Evolutionary conservation across 2,888 invertebrate species (phyloP).

Genomic region (Andrena trimmerana): DNA sequence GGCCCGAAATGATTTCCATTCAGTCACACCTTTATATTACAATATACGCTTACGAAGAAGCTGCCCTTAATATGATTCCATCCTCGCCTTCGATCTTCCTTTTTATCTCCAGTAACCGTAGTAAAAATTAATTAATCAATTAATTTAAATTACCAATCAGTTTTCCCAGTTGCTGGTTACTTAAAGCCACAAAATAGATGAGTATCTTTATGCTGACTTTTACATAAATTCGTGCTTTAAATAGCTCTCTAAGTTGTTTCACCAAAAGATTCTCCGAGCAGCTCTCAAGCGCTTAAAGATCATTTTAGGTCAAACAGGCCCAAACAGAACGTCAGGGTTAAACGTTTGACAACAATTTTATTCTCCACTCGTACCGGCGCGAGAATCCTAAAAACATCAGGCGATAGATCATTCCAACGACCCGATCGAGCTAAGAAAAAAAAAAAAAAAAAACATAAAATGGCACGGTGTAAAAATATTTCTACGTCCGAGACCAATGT

Average conservation of each 20-base stretch:
- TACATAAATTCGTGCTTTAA: not conserved
- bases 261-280: too few species aligned
- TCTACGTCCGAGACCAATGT: slow-evolving; percentile 56
- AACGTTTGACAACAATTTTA: not conserved
- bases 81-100: not conserved
- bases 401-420: not conserved
- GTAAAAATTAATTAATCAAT: too few species aligned
- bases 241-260: not conserved
- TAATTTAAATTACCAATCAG: too few species aligned
- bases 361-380: not conserved
- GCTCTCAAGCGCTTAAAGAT: not conserved
- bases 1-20: slow-evolving; percentile 1
- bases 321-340: not conserved
- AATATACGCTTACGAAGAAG: not conserved
- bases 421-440: not conserved
- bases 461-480: slow-evolving; percentile 33
- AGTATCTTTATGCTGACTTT: not conserved
- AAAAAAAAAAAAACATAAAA: not conserved
- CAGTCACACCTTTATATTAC: not conserved
- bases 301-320: not conserved
- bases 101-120: too few species aligned
- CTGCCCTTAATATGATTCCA: not conserved
- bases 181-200: too few species aligned
- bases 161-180: too few species aligned
- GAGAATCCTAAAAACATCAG: not conserved